Conservation (phyloP, 1,140 invertebrate genomes). For the Drosophila pallidifrons region DNA sequence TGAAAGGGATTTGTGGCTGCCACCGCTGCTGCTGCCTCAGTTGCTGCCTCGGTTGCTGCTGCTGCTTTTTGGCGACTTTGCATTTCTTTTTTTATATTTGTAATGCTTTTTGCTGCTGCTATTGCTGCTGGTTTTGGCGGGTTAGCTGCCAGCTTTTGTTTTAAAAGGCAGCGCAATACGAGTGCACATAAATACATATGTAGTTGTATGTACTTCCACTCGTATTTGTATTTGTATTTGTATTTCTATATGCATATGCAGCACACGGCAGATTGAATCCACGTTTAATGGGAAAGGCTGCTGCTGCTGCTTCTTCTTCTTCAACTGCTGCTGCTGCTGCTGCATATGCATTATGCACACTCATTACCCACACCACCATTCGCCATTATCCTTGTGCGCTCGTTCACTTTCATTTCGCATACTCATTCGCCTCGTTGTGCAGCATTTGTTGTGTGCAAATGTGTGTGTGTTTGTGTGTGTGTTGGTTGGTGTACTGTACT, state of each 20-base stretch:
- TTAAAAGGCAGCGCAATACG: slow-evolving; percentile 58
- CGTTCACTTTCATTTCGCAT: slow-evolving; percentile 82
- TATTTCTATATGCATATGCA: slow-evolving; percentile 35
- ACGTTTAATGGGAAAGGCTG: slow-evolving; percentile 64
- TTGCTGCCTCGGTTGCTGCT: slow-evolving; percentile 50
- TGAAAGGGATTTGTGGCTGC: slow-evolving; percentile 79
- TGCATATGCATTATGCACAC: slow-evolving; percentile 80
- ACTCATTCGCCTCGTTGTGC: slow-evolving; percentile 54
- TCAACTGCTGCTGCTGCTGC: slow-evolving; percentile 44
- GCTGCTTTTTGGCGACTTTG: slow-evolving; percentile 78
- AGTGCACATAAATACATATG: slow-evolving; percentile 51
- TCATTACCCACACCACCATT: slow-evolving; percentile 66
- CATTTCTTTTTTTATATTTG: slow-evolving; percentile 65
- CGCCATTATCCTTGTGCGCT: slow-evolving; percentile 80
- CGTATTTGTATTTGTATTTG: slow-evolving; percentile 20
- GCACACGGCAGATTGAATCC: slow-evolving; percentile 72
- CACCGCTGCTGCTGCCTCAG: slow-evolving; percentile 38
- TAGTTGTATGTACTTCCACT: slow-evolving; percentile 17
- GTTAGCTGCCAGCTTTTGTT: slow-evolving; percentile 71
- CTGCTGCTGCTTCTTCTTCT: slow-evolving; percentile 48
- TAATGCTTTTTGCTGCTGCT: slow-evolving; percentile 57
- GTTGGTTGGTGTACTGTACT: slow-evolving; percentile 34
- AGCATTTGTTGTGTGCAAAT: background rate
- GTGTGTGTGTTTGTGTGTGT: slow-evolving; percentile 34
- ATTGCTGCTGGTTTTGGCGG: slow-evolving; percentile 64